Evolutionary conservation across 2,113 vertebrate genomes (phyloP), one percentile per base, ranked within the genome.

Genomic region (Plotosus lineatus): DNA sequence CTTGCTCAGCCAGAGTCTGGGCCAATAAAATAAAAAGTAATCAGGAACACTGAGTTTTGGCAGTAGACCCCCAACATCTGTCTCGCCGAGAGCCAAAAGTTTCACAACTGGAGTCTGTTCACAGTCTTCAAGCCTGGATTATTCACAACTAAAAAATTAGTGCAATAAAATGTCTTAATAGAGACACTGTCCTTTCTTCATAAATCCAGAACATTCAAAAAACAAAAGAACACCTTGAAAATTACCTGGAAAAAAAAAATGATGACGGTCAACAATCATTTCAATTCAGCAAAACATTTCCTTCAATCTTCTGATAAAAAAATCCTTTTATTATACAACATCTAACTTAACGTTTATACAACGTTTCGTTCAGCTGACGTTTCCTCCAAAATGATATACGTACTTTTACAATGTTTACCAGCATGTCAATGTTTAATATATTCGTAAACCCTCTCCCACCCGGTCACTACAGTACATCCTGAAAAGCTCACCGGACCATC

Each of bases 1-100:
- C 61, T 15, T 3, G 60, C 31, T 21, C 6, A 10, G 33, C 60
- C 26, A 17, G 8, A 23, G 17, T 7, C 19, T 23, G 61, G 36
- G 33, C 19, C 61, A 21, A 38, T 44, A 44, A 68, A 42, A 68
- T 44, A 68, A 68, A 68, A 68, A 68, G 63, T 66, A n/a, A 66
- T 66, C 63, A 66, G 63, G 12, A 42, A 68, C 38, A 40, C 42
- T 6, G 38, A 44, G 21, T 44, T n/a, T n/a, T 44, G 40, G 38
- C 65, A 42, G 38, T 38, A 68, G 40, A 68, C 40, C 23, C 26
- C 23, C 21, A 14, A 14, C 65, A 42, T n/a, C 65, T n/a, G 38
- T 44, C 65, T 44, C 65, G 7, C 10, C 23, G 2, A n/a, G 63
- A 11, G n/a, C 11, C 66, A 10, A 28, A 28, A 15, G 66, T 46